Conservation (phyloP, 2,888 invertebrate species). For the Heliconius charithonia region DNA sequence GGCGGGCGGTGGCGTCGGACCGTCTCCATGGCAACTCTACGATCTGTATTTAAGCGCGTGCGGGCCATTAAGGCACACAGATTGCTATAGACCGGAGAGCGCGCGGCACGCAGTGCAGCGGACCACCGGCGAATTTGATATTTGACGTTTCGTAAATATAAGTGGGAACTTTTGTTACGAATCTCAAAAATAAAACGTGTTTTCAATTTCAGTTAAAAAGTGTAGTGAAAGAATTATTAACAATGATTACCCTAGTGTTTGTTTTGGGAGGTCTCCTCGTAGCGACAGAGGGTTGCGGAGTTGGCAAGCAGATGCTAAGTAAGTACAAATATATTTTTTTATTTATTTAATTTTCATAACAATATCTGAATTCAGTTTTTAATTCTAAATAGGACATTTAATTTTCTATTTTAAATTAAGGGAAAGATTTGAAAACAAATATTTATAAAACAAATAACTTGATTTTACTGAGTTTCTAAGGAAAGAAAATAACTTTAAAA, state of each 20-base stretch:
- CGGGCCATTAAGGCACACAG: conserved; percentile 60
- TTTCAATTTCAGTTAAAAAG: conserved; percentile 67
- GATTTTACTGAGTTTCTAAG: neutral
- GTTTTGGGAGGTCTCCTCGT: conserved; percentile 77
- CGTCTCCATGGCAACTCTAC: conserved; percentile 76
- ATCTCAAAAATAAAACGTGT: conserved; percentile 74
- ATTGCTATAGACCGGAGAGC: conserved; percentile 75
- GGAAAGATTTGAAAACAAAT: no score
- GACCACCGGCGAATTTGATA: conserved; percentile 72
- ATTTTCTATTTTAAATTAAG: neutral
- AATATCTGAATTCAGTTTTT: neutral
- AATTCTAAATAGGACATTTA: neutral
- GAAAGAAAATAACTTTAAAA: neutral
- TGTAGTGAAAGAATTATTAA: conserved; percentile 73
- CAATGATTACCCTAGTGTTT: conserved; percentile 82
- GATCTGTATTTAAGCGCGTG: conserved; percentile 70
- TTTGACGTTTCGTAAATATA: conserved; percentile 83
- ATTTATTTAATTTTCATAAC: conserved; percentile 14
- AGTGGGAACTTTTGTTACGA: conserved; percentile 81
- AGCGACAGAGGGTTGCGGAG: conserved; percentile 77
- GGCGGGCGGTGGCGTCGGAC: conserved; percentile 66
- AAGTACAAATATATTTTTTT: conserved; percentile 56
- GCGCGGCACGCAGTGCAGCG: conserved; percentile 81
- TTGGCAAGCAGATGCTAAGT: conserved; percentile 78
- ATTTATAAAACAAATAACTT: neutral